A percentile compares a stretch with the other conserved stretches of the same genome.
These are phyloP conservation scores for Sussaba pulchella DNA, from an alignment of 2,888 invertebrate genomes.

Conservation along the genomic window DNA sequence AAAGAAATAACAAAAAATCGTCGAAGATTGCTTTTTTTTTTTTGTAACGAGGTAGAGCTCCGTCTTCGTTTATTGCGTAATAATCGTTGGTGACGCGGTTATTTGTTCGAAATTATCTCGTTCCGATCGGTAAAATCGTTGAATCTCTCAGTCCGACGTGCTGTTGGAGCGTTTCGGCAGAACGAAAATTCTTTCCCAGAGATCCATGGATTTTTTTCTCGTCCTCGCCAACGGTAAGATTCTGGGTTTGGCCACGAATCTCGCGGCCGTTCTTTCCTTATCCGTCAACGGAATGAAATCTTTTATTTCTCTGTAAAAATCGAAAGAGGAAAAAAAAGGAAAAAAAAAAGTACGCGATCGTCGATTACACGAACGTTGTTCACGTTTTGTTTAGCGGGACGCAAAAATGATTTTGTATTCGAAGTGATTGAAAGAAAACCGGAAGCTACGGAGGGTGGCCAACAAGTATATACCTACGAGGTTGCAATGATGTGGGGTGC, in stretches of 20 bases:
- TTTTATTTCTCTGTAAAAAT: constrained; percentile 47
- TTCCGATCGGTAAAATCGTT: neutral
- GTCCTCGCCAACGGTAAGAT: constrained; percentile 6
- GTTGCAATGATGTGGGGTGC: constrained; percentile 63
- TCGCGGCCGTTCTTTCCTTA: constrained; percentile 37
- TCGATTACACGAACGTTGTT: neutral
- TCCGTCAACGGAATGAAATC: constrained; percentile 49
- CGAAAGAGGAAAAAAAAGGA: neutral
- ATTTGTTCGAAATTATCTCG: neutral
- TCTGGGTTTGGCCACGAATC: constrained; percentile 8
- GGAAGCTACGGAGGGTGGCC: constrained; percentile 41
- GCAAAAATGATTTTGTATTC: neutral
- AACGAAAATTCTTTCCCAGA: constrained; percentile 36
- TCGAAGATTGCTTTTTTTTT: neutral
- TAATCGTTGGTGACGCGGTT: neutral
- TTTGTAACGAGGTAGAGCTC: neutral
- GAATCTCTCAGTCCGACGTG: constrained; percentile 8
- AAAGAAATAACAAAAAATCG: neutral
- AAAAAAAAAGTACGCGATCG: neutral
- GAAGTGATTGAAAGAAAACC: neutral
- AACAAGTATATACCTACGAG: constrained; percentile 75
- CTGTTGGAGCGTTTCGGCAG: constrained; percentile 43
- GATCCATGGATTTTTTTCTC: constrained; percentile 8
- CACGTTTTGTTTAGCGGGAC: constrained; percentile 28
- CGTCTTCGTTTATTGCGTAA: neutral